phyloP scores from a whole-genome alignment of 2,888 invertebrate genomes.

The Pristionchus fissidentatus region DNA sequence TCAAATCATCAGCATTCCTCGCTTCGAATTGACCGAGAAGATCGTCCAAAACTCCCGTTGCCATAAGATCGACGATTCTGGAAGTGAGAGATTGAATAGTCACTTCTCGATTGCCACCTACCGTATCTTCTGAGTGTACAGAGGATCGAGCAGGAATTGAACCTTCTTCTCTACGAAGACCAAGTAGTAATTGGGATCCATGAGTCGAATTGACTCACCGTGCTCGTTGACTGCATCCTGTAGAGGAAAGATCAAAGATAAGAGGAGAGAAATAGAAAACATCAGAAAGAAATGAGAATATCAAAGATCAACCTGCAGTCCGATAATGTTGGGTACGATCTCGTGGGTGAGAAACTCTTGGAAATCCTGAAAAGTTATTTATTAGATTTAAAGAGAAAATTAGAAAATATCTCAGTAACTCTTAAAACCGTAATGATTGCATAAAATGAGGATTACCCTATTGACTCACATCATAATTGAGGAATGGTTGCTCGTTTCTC shows the following conservation, averaged over 20 bases:
- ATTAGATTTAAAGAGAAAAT: neutral
- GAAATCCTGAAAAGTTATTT: neutral
- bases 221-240: neutral
- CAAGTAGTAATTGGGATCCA: slow-evolving; percentile 22
- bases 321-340: slow-evolving; percentile 8
- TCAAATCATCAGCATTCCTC: neutral
- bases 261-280: neutral
- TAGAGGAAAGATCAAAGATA: neutral
- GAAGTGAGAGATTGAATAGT: neutral
- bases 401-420: no score
- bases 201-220: neutral
- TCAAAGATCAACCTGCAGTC: neutral
- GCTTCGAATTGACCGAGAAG: neutral
- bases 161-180: slow-evolving; percentile 33
- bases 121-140: slow-evolving; percentile 39
- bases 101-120: neutral
- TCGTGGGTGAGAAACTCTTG: neutral
- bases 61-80: slow-evolving; percentile 20
- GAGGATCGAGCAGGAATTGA: slow-evolving; percentile 40
- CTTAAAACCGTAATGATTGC: no score
- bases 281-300: neutral
- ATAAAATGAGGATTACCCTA: neutral
- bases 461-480: slow-evolving; percentile 19
- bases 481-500: neutral
- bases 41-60: slow-evolving; percentile 17